phyloP scores from a whole-genome alignment of 2,888 invertebrate genomes.

The Pheosia gnoma region DNA sequence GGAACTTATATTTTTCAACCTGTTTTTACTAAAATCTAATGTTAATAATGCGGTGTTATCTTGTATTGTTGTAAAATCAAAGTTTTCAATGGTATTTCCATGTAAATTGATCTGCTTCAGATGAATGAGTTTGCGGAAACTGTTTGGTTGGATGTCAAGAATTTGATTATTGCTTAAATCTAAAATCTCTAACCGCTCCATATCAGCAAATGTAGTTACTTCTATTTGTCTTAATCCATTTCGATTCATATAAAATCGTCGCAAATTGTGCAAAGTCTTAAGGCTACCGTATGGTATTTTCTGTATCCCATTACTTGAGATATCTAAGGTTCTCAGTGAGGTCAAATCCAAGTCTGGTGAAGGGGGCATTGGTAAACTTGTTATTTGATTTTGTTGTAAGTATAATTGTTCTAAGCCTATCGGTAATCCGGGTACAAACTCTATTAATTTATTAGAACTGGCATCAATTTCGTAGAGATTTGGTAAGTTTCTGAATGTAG shows the following conservation, averaged over 20 bases:
- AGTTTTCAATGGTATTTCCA: slow-evolving; percentile 89
- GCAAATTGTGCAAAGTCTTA: slow-evolving; percentile 86
- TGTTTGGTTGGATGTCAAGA: slow-evolving; percentile 85
- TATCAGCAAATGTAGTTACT: slow-evolving; percentile 87
- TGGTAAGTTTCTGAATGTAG: slow-evolving; percentile 89
- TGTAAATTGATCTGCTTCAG: slow-evolving; percentile 89
- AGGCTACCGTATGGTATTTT: slow-evolving; percentile 87
- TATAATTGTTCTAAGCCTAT: slow-evolving; percentile 90
- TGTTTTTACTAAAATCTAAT: slow-evolving; percentile 90
- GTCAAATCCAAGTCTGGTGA: slow-evolving; percentile 89
- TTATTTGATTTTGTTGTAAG: slow-evolving; percentile 88
- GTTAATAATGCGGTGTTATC: slow-evolving; percentile 86
- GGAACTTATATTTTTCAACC: slow-evolving; percentile 87
- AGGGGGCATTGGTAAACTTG: slow-evolving; percentile 85
- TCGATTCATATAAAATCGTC: slow-evolving; percentile 88
- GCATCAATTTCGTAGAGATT: slow-evolving; percentile 92
- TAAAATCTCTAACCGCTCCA: slow-evolving; percentile 87
- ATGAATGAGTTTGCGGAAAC: slow-evolving; percentile 85
- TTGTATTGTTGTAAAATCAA: slow-evolving; percentile 87
- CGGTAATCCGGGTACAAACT: slow-evolving; percentile 91
- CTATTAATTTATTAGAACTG: slow-evolving; percentile 88
- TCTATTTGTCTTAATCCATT: slow-evolving; percentile 90
- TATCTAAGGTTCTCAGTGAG: slow-evolving; percentile 88
- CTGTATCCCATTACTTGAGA: slow-evolving; percentile 90
- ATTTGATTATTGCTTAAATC: slow-evolving; percentile 91